Evolutionary conservation across 2,888 invertebrate species (phyloP).

Genomic region (Apoderus coryli): DNA sequence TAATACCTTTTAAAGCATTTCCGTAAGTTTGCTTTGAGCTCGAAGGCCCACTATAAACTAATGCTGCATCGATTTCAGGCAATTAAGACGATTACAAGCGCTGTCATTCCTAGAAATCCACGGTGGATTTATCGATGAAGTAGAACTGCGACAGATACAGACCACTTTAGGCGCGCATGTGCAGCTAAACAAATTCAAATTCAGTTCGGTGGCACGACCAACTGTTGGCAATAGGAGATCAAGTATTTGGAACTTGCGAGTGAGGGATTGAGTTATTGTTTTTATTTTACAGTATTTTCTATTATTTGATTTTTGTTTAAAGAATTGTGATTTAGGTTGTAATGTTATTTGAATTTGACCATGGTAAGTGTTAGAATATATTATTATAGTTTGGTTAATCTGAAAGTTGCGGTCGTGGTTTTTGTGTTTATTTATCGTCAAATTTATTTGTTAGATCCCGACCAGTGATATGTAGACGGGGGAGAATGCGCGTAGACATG

Average conservation of each 20-base stretch:
- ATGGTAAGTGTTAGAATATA: too few species aligned
- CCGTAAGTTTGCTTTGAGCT: constrained; percentile 52
- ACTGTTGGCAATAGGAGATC: constrained; percentile 78
- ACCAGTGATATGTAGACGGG: too few species aligned
- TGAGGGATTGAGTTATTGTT: constrained; percentile 68
- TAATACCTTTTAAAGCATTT: constrained; percentile 53
- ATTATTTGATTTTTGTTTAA: too few species aligned
- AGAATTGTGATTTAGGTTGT: too few species aligned
- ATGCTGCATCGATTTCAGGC: constrained; percentile 18
- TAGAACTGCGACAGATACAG: constrained; percentile 38
- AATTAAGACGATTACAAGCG: constrained; percentile 43
- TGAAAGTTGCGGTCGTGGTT: too few species aligned
- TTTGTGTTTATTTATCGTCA: too few species aligned
- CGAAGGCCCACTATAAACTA: too few species aligned
- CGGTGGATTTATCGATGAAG: constrained; percentile 58
- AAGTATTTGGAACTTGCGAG: constrained; percentile 79
- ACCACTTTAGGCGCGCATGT: constrained; percentile 41
- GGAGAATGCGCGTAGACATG: too few species aligned
- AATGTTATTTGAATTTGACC: too few species aligned
- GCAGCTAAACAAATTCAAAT: constrained; percentile 57
- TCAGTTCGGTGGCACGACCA: constrained; percentile 78
- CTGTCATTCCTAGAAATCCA: constrained; percentile 69
- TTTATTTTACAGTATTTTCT: too few species aligned
- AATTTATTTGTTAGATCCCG: too few species aligned
- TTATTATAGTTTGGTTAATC: too few species aligned